Percentiles rank a stretch among this genome's conserved stretches.
Evolutionary conservation across 2,797 vertebrate genomes (phyloP).

Genomic region (Orestias chungarensis): DNA sequence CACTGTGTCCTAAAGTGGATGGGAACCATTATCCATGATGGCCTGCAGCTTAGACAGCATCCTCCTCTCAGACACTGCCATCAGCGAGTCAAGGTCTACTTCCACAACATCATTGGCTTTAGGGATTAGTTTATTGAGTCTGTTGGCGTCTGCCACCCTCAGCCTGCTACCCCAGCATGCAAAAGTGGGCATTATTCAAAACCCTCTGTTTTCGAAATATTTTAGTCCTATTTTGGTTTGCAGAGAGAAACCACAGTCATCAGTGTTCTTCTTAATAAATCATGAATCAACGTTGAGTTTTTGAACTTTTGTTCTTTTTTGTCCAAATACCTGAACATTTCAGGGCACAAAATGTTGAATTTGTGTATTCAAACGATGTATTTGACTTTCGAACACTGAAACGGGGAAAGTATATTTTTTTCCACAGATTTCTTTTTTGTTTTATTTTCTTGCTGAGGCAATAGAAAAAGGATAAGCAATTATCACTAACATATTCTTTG

Average conservation of each 20-base stretch:
- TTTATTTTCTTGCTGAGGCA: background rate
- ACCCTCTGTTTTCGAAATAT: slow-evolving; percentile 3
- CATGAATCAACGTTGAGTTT: background rate
- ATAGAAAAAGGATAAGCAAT: background rate
- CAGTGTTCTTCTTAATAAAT: background rate
- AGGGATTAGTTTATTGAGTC: too few species aligned
- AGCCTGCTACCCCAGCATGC: too few species aligned
- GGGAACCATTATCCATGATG: too few species aligned
- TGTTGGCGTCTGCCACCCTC: too few species aligned
- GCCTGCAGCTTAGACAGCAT: too few species aligned
- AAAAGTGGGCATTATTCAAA: slow-evolving; percentile 24
- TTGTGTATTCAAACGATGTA: background rate
- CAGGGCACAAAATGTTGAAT: background rate
- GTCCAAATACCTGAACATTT: background rate
- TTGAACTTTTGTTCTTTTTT: background rate
- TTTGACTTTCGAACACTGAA: background rate
- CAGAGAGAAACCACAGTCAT: background rate
- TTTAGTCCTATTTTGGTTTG: slow-evolving; percentile 7
- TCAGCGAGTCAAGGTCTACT: too few species aligned
- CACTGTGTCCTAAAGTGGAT: too few species aligned
- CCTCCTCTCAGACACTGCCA: too few species aligned
- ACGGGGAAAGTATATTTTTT: background rate
- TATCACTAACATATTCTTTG: background rate
- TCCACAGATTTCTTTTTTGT: background rate
- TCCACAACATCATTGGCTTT: too few species aligned